Conservation (phyloP, 2,888 invertebrate species). For the Osedax fenrisi region DNA sequence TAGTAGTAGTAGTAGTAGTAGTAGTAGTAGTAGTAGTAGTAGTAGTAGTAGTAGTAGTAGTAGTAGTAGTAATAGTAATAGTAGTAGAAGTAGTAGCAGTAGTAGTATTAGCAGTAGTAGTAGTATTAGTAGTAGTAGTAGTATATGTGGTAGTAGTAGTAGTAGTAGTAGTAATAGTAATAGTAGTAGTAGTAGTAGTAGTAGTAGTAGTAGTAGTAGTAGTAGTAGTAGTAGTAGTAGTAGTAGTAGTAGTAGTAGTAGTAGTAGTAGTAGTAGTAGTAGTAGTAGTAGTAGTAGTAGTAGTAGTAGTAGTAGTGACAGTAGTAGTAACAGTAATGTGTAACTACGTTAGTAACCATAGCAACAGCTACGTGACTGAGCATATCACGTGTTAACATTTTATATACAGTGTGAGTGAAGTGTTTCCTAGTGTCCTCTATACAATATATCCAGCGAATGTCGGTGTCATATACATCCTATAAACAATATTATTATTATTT, state of each 20-base stretch:
- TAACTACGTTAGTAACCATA: constrained; percentile 28
- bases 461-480: no score
- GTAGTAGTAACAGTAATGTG: not conserved
- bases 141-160: no score
- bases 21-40: constrained; percentile 31
- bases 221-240: constrained; percentile 31
- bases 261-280: constrained; percentile 29
- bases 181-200: constrained; percentile 30
- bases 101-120: no score
- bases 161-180: constrained; percentile 16
- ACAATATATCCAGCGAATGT: no score
- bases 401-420: no score
- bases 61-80: constrained; percentile 27
- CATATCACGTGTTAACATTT: no score
- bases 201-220: constrained; percentile 31
- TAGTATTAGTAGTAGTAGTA: no score
- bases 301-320: constrained; percentile 25
- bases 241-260: constrained; percentile 32
- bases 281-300: constrained; percentile 26
- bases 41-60: constrained; percentile 32
- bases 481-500: no score
- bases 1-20: constrained; percentile 30
- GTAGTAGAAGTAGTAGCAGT: constrained; percentile 21
- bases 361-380: no score
- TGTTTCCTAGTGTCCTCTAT: no score